These are phyloP conservation scores for Archocentrus centrarchus DNA, from an alignment of 2,113 vertebrate genomes.

Conservation along the genomic window DNA sequence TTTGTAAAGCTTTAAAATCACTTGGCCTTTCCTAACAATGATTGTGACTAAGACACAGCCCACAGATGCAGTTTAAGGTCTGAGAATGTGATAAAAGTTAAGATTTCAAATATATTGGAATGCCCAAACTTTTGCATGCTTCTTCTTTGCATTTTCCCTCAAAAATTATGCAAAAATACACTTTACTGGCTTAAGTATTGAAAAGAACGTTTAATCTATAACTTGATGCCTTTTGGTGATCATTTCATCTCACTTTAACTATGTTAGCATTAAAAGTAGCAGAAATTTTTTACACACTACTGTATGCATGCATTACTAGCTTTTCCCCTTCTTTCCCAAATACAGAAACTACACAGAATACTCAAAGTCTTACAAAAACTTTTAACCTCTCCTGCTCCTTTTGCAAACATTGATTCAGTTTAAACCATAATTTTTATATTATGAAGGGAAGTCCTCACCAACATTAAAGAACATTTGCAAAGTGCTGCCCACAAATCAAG, in stretches of 20 bases:
- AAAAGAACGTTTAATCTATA: not conserved
- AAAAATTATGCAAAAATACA: not conserved
- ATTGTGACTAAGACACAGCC: not conserved
- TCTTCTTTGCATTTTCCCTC: not conserved
- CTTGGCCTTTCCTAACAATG: not conserved
- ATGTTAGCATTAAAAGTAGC: not conserved
- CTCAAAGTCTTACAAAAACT: not conserved
- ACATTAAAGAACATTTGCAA: not conserved
- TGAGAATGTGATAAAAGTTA: not conserved
- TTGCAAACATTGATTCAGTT: not conserved
- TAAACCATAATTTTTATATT: not conserved
- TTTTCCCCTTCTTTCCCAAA: not conserved
- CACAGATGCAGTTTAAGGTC: not conserved
- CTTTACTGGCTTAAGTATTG: not conserved
- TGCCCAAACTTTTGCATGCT: not conserved
- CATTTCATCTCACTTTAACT: not conserved
- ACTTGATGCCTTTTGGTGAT: not conserved
- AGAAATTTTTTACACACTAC: fast-evolving
- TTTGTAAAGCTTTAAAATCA: not conserved
- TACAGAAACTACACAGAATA: not conserved
- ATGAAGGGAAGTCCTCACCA: not conserved
- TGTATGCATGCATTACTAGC: not conserved
- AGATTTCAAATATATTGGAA: not conserved
- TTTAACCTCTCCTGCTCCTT: not conserved
- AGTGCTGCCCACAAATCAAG: not conserved